Evolutionary conservation across 2,888 invertebrate genomes (phyloP).

Genomic region (Hirtodrosophila duncani): DNA sequence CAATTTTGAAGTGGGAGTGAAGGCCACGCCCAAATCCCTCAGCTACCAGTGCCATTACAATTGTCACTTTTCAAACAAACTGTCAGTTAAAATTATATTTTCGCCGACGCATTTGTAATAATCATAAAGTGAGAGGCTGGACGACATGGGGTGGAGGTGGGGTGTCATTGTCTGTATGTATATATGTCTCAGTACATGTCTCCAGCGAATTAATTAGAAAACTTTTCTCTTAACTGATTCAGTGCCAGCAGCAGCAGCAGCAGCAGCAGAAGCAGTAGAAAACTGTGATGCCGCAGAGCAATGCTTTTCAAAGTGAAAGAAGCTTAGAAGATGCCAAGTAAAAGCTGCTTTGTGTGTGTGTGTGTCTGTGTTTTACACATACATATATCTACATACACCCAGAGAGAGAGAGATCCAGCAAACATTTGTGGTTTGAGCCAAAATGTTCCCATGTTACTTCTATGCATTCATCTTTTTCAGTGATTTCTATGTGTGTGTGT

Average conservation of each 20-base stretch:
- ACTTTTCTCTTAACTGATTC: slow-evolving; percentile 71
- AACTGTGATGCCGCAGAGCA: slow-evolving; percentile 38
- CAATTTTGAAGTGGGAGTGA: slow-evolving; percentile 34
- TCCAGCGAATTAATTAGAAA: slow-evolving; percentile 73
- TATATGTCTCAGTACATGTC: slow-evolving; percentile 41
- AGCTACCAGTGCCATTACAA: slow-evolving; percentile 28
- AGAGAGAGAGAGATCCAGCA: slow-evolving; percentile 28
- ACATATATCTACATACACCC: background rate
- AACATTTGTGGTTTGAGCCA: slow-evolving; percentile 55
- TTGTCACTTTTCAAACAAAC: slow-evolving; percentile 56
- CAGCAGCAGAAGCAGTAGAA: slow-evolving; percentile 25
- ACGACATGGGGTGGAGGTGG: background rate
- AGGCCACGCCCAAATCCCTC: slow-evolving; percentile 15
- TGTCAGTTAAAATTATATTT: slow-evolving; percentile 64
- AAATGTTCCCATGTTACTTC: slow-evolving; percentile 29
- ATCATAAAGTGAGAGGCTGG: slow-evolving; percentile 8
- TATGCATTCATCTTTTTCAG: background rate
- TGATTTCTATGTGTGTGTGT: slow-evolving; percentile 10
- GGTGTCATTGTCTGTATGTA: slow-evolving; percentile 9
- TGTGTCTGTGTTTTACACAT: background rate
- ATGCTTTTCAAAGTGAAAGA: slow-evolving; percentile 30
- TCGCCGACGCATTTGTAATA: slow-evolving; percentile 38
- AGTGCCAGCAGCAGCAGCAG: slow-evolving; percentile 52
- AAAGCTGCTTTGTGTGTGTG: background rate
- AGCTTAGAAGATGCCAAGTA: slow-evolving; percentile 12